Conservation (phyloP, 2,113 vertebrate species). For the Ginglymostoma cirratum region DNA sequence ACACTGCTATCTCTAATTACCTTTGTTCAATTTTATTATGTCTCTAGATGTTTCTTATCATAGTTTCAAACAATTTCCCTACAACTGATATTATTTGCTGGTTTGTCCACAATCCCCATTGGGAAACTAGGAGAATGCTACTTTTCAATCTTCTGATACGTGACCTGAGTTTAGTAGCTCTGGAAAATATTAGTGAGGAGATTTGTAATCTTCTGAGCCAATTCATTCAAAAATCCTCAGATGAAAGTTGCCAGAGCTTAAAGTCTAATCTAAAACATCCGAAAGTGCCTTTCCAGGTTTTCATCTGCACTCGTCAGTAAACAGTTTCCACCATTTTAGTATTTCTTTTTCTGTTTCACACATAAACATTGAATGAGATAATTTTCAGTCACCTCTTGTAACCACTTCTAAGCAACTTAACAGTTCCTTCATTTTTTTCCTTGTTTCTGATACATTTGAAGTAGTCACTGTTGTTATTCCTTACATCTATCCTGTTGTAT, state of each 20-base stretch:
- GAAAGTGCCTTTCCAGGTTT: not conserved
- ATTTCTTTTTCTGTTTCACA: not conserved
- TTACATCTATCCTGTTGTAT: not conserved
- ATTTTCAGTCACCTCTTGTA: not conserved
- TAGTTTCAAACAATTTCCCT: not conserved
- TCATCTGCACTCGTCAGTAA: not conserved
- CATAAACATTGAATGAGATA: not conserved
- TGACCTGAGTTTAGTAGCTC: not conserved
- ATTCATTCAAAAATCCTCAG: not conserved
- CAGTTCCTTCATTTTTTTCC: no score
- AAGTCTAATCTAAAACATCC: not conserved
- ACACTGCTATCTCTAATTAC: not conserved
- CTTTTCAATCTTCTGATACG: not conserved
- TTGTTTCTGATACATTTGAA: not conserved
- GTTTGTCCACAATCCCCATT: not conserved
- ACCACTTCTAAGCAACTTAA: not conserved
- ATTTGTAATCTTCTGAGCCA: not conserved
- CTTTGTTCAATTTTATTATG: not conserved
- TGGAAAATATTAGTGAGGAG: constrained; percentile 14
- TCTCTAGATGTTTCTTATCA: not conserved
- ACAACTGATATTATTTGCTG: not conserved
- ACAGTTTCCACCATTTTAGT: not conserved
- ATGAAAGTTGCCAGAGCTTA: constrained; percentile 5
- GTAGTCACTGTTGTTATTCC: not conserved
- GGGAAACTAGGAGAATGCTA: not conserved